These are phyloP conservation scores for Cenopis cana DNA, from an alignment of 2,888 invertebrate genomes.

Conservation along the genomic window DNA sequence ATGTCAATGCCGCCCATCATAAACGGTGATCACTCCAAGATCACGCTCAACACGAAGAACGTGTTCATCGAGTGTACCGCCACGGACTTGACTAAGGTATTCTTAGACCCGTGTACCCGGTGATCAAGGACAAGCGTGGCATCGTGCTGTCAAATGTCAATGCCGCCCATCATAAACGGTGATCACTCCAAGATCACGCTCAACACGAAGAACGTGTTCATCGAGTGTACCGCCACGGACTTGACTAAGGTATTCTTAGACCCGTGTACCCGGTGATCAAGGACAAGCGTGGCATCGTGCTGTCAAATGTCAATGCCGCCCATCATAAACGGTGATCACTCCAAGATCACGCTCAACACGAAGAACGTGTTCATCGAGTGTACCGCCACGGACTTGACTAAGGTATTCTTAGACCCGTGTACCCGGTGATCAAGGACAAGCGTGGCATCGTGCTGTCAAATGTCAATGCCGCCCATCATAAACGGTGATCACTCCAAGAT, in stretches of 20 bases:
- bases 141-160: conserved; percentile 95
- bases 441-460: too few relatives aligned
- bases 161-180: conserved; percentile 99
- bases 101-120: not conserved
- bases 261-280: conserved; percentile 78
- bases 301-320: conserved; percentile 99
- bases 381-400: conserved; percentile 98
- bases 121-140: conserved; percentile 93
- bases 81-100: conserved; percentile 96
- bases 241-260: conserved; percentile 90
- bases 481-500: too few relatives aligned
- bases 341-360: conserved; percentile 96
- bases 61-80: conserved; percentile 99
- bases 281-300: conserved; percentile 94
- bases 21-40: conserved; percentile 98
- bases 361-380: conserved; percentile 99
- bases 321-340: conserved; percentile 98
- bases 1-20: conserved; percentile 99
- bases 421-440: too few relatives aligned
- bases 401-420: conserved; percentile 80
- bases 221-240: conserved; percentile 99
- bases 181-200: conserved; percentile 97
- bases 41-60: conserved; percentile 96
- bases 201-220: conserved; percentile 97
- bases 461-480: too few relatives aligned